Percentiles rank a stretch among this genome's conserved stretches.
These are phyloP conservation scores for Ennomos fuscantarius DNA, from an alignment of 2,888 invertebrate species.

Conservation along the genomic window DNA sequence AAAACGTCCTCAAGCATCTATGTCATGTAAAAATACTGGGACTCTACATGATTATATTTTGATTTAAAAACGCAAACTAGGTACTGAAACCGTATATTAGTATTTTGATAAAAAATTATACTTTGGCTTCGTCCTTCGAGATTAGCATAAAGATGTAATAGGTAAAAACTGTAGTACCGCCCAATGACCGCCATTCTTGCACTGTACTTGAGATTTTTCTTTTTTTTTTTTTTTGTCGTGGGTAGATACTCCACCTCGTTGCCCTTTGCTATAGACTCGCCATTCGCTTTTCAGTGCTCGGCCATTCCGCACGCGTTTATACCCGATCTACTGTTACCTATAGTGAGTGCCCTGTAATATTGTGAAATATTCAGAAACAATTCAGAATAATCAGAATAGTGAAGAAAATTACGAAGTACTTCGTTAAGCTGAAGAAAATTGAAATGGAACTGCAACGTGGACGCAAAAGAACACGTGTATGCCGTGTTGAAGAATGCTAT, in stretches of 20 bases:
- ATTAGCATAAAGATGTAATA: constrained; percentile 1
- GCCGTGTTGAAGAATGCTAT: too few species aligned
- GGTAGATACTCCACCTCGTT: too few species aligned
- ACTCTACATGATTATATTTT: too few species aligned
- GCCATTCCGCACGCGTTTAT: constrained; percentile 3
- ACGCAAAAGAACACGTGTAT: too few species aligned
- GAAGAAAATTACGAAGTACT: not conserved
- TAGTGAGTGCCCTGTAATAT: not conserved
- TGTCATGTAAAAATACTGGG: too few species aligned
- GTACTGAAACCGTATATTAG: too few species aligned
- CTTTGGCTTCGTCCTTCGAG: constrained; percentile 7
- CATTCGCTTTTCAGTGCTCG: constrained; percentile 2
- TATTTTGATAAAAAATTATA: too few species aligned
- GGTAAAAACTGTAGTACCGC: constrained; percentile 4
- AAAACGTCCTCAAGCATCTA: too few species aligned
- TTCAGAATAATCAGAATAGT: not conserved
- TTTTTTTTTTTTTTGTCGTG: too few species aligned
- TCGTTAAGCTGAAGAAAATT: not conserved
- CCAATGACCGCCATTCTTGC: not conserved
- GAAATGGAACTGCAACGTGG: not conserved
- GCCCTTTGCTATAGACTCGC: not conserved
- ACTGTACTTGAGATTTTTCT: not conserved
- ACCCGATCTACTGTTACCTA: not conserved
- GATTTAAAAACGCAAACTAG: too few species aligned
- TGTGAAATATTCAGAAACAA: not conserved